These are phyloP conservation scores for Noctua pronuba DNA, from an alignment of 2,888 invertebrate species.

Conservation along the genomic window DNA sequence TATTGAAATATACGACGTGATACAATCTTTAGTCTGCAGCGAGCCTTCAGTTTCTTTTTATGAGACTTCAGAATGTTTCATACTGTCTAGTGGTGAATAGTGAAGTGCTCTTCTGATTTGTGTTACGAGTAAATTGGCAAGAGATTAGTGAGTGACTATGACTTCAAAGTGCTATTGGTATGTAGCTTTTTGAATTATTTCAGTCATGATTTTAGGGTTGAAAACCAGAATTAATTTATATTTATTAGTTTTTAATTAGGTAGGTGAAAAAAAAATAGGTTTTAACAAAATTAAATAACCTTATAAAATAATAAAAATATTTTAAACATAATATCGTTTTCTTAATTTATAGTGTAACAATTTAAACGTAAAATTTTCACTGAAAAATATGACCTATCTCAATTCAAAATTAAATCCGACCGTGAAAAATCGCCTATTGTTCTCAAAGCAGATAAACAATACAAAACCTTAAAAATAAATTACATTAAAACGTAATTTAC, in stretches of 20 bases:
- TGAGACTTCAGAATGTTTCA: constrained; percentile 46
- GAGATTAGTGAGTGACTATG: constrained; percentile 65
- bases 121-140: constrained; percentile 74
- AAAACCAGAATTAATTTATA: no score
- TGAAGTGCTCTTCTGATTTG: constrained; percentile 76
- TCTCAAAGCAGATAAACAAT: not conserved
- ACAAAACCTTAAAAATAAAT: not conserved
- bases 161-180: constrained; percentile 55
- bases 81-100: constrained; percentile 51
- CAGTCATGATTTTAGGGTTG: not conserved
- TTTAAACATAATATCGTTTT: no score
- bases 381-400: not conserved
- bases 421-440: not conserved
- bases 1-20: constrained; percentile 39
- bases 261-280: not conserved
- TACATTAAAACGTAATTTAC: not conserved
- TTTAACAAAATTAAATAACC: not conserved
- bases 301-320: not conserved
- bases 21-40: constrained; percentile 46
- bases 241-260: not conserved
- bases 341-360: not conserved
- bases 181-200: constrained; percentile 36
- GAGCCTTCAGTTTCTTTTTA: constrained; percentile 39
- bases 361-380: not conserved
- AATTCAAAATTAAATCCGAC: not conserved